These are phyloP conservation scores for Stenodema calcarata DNA, from an alignment of 2,888 invertebrate species.

Conservation along the genomic window DNA sequence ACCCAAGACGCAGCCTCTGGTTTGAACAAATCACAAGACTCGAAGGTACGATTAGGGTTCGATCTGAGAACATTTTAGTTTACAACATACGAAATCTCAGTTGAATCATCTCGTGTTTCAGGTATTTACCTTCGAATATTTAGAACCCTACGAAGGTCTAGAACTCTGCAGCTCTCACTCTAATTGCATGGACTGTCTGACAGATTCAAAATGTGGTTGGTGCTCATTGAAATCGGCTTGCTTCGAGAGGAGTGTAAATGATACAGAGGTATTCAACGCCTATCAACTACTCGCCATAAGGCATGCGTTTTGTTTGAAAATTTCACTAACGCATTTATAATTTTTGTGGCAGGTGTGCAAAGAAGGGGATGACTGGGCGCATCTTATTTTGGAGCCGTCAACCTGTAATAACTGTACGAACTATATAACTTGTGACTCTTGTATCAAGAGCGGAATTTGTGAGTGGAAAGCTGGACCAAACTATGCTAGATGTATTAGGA, in stretches of 20 bases:
- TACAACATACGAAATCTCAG: no score
- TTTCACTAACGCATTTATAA: neutral
- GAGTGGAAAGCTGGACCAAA: slow-evolving; percentile 85
- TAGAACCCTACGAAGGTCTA: slow-evolving; percentile 85
- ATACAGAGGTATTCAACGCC: slow-evolving; percentile 65
- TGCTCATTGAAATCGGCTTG: slow-evolving; percentile 80
- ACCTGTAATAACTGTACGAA: slow-evolving; percentile 89
- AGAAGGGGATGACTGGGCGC: slow-evolving; percentile 71
- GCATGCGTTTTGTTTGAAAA: neutral
- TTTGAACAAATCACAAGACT: slow-evolving; percentile 25
- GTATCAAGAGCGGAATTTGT: slow-evolving; percentile 78
- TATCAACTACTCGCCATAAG: neutral
- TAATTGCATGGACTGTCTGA: slow-evolving; percentile 86
- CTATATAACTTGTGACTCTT: slow-evolving; percentile 85
- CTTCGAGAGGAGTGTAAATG: slow-evolving; percentile 72
- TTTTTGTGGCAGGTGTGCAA: slow-evolving; percentile 33
- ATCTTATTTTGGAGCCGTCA: slow-evolving; percentile 80
- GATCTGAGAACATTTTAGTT: no score
- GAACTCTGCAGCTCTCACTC: slow-evolving; percentile 78
- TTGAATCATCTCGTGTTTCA: slow-evolving; percentile 55
- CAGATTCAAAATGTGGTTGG: slow-evolving; percentile 91
- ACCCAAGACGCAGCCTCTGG: slow-evolving; percentile 72
- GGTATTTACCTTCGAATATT: slow-evolving; percentile 85
- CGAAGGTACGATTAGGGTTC: slow-evolving; percentile 22
- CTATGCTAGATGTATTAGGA: slow-evolving; percentile 83